Conservation (phyloP, 1,140 invertebrate genomes). For the Macrobrachium rosenbergii region DNA sequence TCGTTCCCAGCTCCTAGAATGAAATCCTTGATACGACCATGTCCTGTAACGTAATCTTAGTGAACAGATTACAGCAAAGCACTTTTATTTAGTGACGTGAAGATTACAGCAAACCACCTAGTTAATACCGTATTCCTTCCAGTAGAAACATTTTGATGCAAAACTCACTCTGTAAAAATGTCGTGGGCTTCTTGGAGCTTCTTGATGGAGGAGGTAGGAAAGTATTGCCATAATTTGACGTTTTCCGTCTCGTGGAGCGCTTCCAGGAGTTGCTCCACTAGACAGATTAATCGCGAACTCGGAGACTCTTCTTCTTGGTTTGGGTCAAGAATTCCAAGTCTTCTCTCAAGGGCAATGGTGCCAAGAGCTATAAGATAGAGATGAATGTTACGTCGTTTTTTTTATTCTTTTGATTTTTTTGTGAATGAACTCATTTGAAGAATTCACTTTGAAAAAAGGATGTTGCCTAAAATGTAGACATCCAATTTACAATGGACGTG, state of each 20-base stretch:
- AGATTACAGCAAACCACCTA: background rate
- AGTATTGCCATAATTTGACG: slow-evolving; percentile 56
- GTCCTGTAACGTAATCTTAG: no score
- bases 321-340: slow-evolving; percentile 14
- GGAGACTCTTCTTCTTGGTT: background rate
- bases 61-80: background rate
- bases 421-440: no score
- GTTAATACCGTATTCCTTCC: background rate
- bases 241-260: slow-evolving; percentile 50
- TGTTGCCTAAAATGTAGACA: no score
- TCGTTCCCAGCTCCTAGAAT: no score
- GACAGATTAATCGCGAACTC: slow-evolving; percentile 15
- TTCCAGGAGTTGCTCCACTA: slow-evolving; percentile 40
- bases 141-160: background rate
- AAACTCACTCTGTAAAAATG: slow-evolving; percentile 44
- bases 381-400: no score
- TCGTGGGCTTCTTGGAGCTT: slow-evolving; percentile 40
- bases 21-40: no score
- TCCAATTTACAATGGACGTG: no score
- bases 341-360: slow-evolving; percentile 41
- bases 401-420: no score
- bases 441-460: no score
- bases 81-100: no score
- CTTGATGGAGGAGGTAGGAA: slow-evolving; percentile 45
- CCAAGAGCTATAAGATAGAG: slow-evolving; percentile 24